Evolutionary conservation across 2,797 vertebrate species (phyloP).

Genomic region (Nothura maculosa): DNA sequence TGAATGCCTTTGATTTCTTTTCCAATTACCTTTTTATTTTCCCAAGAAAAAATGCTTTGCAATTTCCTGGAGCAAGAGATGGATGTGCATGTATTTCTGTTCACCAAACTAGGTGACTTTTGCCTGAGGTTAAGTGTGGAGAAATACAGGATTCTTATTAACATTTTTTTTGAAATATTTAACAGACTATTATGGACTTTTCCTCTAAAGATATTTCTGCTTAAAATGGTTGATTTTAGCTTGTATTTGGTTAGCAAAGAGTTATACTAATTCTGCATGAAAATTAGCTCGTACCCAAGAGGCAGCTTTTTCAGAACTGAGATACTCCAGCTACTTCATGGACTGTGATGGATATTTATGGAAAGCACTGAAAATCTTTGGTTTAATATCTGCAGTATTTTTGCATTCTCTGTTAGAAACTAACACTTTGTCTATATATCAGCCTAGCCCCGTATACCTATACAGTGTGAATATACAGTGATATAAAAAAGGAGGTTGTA

Average conservation of each 20-base stretch:
- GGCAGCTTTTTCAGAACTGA: background rate
- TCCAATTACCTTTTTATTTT: background rate
- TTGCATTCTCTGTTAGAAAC: background rate
- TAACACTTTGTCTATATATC: background rate
- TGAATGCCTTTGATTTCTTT: background rate
- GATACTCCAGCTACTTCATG: accelerated
- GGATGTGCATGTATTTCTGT: background rate
- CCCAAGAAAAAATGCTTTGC: background rate
- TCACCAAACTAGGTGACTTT: background rate
- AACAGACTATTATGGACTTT: background rate
- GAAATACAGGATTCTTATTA: background rate
- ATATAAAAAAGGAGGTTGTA: background rate
- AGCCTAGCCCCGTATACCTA: background rate
- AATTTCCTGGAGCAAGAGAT: background rate
- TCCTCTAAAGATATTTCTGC: background rate
- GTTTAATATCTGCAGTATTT: background rate
- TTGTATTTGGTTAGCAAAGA: background rate
- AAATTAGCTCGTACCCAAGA: background rate
- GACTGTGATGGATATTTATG: background rate
- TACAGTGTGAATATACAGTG: background rate
- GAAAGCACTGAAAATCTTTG: background rate
- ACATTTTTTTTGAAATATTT: background rate
- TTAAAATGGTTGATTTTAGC: background rate
- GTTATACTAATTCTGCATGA: background rate
- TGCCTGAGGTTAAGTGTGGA: background rate